Evolutionary conservation across 2,113 vertebrate genomes (phyloP).

Genomic region (Lanius collurio): DNA sequence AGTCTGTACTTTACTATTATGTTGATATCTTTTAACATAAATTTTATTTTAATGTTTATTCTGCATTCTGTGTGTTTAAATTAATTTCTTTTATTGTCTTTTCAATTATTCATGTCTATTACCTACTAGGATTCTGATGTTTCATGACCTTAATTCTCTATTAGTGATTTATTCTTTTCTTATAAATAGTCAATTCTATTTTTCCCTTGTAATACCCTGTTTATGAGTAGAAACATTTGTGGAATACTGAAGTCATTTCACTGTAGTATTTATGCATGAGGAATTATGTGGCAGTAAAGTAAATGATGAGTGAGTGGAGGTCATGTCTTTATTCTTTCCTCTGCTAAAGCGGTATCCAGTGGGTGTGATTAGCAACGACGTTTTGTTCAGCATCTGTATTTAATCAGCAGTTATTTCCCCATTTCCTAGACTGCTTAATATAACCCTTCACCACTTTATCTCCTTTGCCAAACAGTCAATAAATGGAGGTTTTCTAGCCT

Average conservation of each 20-base stretch:
- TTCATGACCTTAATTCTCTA: not conserved
- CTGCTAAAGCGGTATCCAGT: conserved; percentile 28
- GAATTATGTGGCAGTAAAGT: not conserved
- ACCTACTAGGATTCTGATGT: not conserved
- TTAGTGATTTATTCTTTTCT: conserved; percentile 39
- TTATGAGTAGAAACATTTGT: conserved; percentile 47
- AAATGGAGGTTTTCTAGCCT: conserved; percentile 36
- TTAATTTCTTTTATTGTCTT: not conserved
- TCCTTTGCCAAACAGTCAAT: not conserved
- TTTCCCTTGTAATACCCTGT: not conserved
- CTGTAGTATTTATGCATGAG: not conserved
- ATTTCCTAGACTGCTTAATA: conserved; percentile 64
- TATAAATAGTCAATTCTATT: not conserved
- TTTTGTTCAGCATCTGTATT: conserved; percentile 70
- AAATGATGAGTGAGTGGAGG: not conserved
- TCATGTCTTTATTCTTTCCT: conserved; percentile 7
- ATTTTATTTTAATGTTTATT: not conserved
- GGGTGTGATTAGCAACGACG: conserved; percentile 55
- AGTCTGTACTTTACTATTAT: not conserved
- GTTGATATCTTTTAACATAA: not conserved
- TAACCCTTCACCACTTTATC: conserved; percentile 53
- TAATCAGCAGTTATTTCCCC: conserved; percentile 66
- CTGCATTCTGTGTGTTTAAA: not conserved
- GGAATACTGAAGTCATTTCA: conserved; percentile 26
- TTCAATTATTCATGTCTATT: not conserved